Evolutionary conservation across 2,113 vertebrate species (phyloP).

Genomic region (Eupsittula cactorum): DNA sequence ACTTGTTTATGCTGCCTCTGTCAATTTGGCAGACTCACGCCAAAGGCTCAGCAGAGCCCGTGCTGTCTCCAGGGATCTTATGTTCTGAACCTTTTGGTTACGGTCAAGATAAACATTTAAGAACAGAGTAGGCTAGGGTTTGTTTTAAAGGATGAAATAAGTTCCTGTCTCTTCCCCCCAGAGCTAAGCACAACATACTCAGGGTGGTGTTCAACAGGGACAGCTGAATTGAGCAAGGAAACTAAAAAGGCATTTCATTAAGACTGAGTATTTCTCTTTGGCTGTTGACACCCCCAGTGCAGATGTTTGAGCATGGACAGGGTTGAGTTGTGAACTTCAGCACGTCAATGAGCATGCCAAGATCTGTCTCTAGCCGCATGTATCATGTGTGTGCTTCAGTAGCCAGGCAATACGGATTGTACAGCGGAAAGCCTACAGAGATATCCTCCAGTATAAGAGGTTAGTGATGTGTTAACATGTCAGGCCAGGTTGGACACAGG

Average conservation of each 20-base stretch:
- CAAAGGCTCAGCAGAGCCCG: background rate
- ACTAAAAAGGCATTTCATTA: background rate
- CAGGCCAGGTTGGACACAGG: background rate
- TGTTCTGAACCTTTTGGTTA: background rate
- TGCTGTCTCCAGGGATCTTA: background rate
- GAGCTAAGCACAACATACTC: fast-evolving
- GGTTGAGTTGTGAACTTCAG: background rate
- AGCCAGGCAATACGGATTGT: fast-evolving
- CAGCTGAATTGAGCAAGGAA: background rate
- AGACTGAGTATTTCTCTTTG: background rate
- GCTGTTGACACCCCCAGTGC: background rate
- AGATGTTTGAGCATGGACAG: background rate
- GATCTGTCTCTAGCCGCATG: fast-evolving
- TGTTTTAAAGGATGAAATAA: background rate
- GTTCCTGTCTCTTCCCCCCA: background rate
- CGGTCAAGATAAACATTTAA: background rate
- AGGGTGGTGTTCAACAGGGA: background rate
- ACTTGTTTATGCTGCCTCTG: background rate
- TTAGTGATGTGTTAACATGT: background rate
- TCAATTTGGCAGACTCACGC: fast-evolving
- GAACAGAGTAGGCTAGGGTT: background rate
- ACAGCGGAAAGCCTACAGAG: background rate
- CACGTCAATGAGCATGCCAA: no score
- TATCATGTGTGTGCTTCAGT: fast-evolving
- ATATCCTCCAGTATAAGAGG: background rate